These are phyloP conservation scores for Periplaneta americana DNA, from an alignment of 1,140 invertebrate species.

Conservation along the genomic window DNA sequence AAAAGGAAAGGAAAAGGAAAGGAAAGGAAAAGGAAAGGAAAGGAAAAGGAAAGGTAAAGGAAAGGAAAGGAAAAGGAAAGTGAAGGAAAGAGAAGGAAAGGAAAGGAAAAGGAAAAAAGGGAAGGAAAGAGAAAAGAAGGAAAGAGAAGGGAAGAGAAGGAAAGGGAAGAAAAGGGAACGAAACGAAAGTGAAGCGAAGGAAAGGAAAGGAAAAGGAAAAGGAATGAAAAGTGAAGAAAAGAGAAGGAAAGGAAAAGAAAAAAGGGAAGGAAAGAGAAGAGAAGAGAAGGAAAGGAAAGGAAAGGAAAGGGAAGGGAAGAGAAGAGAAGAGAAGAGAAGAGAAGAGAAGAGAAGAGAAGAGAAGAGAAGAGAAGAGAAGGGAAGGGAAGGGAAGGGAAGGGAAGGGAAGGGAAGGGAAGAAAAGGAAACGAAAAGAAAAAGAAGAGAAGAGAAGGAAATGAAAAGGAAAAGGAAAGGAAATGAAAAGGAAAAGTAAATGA, in stretches of 20 bases:
- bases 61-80: too few species aligned
- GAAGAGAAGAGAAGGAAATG: too few species aligned
- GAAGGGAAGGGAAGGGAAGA: neutral
- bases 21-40: too few species aligned
- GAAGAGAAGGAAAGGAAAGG: neutral
- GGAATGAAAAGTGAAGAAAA: too few species aligned
- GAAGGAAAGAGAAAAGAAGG: neutral
- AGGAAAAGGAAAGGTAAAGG: too few species aligned
- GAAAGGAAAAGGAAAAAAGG: conserved; percentile 9
- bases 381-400: neutral
- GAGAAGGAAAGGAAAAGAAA: conserved; percentile 7
- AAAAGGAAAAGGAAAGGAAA: too few species aligned
- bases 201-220: conserved; percentile 18
- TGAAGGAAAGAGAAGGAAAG: conserved; percentile 2
- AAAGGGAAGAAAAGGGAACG: neutral
- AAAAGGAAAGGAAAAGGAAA: too few species aligned
- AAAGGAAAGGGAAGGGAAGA: neutral
- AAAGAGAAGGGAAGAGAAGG: neutral
- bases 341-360: neutral
- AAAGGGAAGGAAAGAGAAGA: conserved; percentile 14
- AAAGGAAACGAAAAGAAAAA: neutral
- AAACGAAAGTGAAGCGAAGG: conserved; percentile 19
- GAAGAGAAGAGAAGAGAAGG: neutral
- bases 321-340: neutral
- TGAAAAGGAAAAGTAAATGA: too few species aligned